Base-by-base conservation (phyloP, 2,888 invertebrate genomes). In the Andricus quercusramuli region DNA sequence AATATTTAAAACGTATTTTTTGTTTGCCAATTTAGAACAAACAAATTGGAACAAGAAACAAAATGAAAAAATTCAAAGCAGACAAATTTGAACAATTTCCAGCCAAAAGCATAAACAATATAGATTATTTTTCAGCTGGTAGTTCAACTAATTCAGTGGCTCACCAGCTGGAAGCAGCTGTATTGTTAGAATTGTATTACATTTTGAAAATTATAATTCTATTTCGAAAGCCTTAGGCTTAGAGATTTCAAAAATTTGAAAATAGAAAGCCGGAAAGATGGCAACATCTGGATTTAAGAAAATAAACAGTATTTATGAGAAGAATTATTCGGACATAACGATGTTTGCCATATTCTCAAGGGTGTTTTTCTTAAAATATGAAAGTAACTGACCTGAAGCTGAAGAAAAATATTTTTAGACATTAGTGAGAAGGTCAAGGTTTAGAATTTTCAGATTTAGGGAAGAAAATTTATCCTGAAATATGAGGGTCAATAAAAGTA, bases 401-500 rank as follows among this genome's bases (percentile, higher is more conserved):
- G 65, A 37, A 37, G 29, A 65, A 37, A 32, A 32, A 17, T 17
- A 17, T 47, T 47, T 47, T 65, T 2, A 32, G 20, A 32, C 2
- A 11, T 65, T n/a, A 65, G 65, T 65, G 20, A 3, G 56, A 56
- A 56, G 32, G 32, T n/a, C 65, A 32, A 65, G 65, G 32, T 65
- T 65, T 32, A 32, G 1, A 56, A n/a, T 56, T 56, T 56, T 3
- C n/a, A n/a, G 32, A 65, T 29, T 65, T 65, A n/a, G 65, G 37
- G 65, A 65, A 37, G n/a, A 56, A 51, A 51, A n/a, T 56, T 56
- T 56, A 56, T 56, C 29, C 17, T 65, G 37, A 65, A 65, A 65
- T 65, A 65, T 65, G 65, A 37, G 20, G 65, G 32, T 17, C 32
- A 65, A 65, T 65, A 65, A 65, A 65, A 65, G 65, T 29, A 65